Conservation (phyloP, 2,888 invertebrate species). For the Dinocampus coccinellae region DNA sequence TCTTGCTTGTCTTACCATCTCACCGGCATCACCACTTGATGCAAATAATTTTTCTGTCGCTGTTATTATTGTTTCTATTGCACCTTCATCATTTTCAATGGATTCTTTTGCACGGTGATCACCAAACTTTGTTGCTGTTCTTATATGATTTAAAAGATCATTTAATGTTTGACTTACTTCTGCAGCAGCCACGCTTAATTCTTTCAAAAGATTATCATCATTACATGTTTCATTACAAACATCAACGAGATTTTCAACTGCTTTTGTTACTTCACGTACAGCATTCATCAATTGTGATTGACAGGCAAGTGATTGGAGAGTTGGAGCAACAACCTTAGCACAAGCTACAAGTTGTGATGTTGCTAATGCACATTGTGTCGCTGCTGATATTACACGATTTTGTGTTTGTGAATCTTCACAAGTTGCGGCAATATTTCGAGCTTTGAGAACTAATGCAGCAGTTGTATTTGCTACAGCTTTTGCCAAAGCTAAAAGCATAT, state of each 20-base stretch:
- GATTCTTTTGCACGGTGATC: constrained; percentile 76
- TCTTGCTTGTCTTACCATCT: constrained; percentile 95
- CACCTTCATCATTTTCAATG: constrained; percentile 74
- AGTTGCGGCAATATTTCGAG: constrained; percentile 95
- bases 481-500: constrained; percentile 92
- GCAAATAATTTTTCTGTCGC: constrained; percentile 91
- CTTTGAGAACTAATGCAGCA: constrained; percentile 94
- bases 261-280: constrained; percentile 90
- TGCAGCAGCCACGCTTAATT: constrained; percentile 86
- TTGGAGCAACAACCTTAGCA: constrained; percentile 93
- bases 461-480: constrained; percentile 99
- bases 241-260: constrained; percentile 89
- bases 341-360: constrained; percentile 98
- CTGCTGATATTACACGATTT: constrained; percentile 93
- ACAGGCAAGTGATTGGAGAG: constrained; percentile 83
- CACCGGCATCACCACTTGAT: constrained; percentile 87
- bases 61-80: constrained; percentile 90
- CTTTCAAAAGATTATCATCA: constrained; percentile 78
- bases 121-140: constrained; percentile 74
- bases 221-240: constrained; percentile 83
- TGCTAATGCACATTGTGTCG: constrained; percentile 96
- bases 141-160: constrained; percentile 90
- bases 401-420: constrained; percentile 85
- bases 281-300: constrained; percentile 94
- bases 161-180: constrained; percentile 91